Conservation (phyloP, 1,140 invertebrate species). For the Xylocopa sonorina region DNA sequence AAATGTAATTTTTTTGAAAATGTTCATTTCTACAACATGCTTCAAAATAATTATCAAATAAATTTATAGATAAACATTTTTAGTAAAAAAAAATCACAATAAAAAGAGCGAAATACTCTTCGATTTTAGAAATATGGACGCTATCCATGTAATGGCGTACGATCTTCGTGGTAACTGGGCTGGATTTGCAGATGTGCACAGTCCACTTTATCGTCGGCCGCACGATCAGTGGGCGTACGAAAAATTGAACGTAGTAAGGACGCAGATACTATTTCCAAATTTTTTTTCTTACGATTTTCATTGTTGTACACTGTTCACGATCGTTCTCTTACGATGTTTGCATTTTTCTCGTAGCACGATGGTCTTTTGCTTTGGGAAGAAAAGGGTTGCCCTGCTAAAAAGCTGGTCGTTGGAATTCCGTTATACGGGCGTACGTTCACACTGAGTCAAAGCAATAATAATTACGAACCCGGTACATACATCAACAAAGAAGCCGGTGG, state of each 20-base stretch:
- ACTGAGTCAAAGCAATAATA: constrained; percentile 89
- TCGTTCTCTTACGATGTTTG: no score
- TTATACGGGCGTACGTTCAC: constrained; percentile 94
- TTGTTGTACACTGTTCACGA: no score
- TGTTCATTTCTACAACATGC: no score
- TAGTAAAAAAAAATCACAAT: no score
- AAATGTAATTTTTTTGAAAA: no score
- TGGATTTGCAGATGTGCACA: constrained; percentile 93
- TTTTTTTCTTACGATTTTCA: no score
- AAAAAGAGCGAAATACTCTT: background rate
- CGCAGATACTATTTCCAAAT: no score
- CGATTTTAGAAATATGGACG: constrained; percentile 88
- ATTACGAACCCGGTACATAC: constrained; percentile 91
- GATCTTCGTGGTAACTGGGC: constrained; percentile 96
- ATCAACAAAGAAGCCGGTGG: constrained; percentile 94
- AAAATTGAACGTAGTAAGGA: constrained; percentile 92
- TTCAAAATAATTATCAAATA: no score
- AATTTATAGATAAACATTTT: no score
- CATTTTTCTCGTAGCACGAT: constrained; percentile 86
- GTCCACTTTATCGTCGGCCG: constrained; percentile 91
- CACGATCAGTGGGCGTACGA: constrained; percentile 94
- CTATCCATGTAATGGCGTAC: constrained; percentile 95
- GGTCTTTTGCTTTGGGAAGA: constrained; percentile 92
- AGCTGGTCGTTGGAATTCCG: constrained; percentile 93
- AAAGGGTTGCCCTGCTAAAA: constrained; percentile 92